phyloP scores from a whole-genome alignment of 2,113 vertebrate genomes.

The Anguilla japonica region DNA sequence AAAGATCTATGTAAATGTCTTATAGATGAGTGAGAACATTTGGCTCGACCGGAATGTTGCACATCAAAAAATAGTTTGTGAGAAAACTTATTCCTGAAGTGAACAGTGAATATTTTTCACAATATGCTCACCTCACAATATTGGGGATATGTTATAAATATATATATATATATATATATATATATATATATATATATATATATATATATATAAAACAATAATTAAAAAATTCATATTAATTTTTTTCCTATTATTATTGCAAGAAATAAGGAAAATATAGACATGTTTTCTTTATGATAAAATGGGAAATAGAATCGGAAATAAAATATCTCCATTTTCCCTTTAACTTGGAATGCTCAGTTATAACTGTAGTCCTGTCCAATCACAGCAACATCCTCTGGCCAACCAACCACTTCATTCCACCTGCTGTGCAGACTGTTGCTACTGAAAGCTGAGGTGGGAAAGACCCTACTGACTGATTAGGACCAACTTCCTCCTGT shows the following conservation, averaged over 20 bases:
- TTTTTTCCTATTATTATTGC: neutral
- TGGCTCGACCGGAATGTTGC: slow-evolving; percentile 72
- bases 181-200: slow-evolving; percentile 42
- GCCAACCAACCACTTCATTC: neutral
- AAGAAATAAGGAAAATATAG: neutral
- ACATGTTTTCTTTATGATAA: neutral
- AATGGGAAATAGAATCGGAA: neutral
- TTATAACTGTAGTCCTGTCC: neutral
- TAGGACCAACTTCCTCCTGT: neutral
- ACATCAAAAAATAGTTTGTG: slow-evolving; percentile 65
- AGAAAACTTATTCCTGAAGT: slow-evolving; percentile 57
- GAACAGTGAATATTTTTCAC: slow-evolving; percentile 46
- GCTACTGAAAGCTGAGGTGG: neutral
- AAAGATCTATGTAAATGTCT: slow-evolving; percentile 77
- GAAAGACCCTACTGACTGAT: neutral
- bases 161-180: slow-evolving; percentile 40
- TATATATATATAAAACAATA: slow-evolving; percentile 25
- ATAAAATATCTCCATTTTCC: neutral
- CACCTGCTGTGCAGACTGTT: neutral
- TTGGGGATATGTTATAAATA: slow-evolving; percentile 40
- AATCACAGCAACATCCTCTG: neutral
- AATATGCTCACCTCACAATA: slow-evolving; percentile 35
- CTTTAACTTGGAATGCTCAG: too few species aligned
- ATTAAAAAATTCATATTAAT: too few species aligned
- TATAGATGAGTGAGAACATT: slow-evolving; percentile 76